Base-by-base conservation (phyloP, 2,888 invertebrate genomes). In the Leptopilina drosophilae region DNA sequence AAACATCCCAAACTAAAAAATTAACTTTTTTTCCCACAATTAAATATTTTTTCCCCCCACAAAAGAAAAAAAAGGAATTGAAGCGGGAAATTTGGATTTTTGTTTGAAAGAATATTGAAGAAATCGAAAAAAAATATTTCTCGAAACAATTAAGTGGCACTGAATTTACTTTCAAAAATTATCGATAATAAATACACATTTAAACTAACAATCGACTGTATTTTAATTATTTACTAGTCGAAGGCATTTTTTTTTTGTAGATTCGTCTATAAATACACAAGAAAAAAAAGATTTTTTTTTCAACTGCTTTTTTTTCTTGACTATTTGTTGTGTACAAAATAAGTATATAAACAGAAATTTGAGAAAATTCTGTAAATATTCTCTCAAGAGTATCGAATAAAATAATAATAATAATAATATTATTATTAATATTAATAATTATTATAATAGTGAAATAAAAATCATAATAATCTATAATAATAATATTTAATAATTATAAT, bases 111-210 rank as follows among this genome's bases (percentile, higher is more conserved):
- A 33, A 33, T 4, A 33, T 0, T 1, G 33, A 33, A 33, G 1
- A 33, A 33, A 33, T 3, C 3, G 33, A 3, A 33, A 33, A 33
- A 33, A 4, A 4, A 3, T 33, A 33, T 33, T 33, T 33, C 33
- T 33, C 3, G 33, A 33, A 73, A 73, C 56, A 53, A 73, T 56
- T 73, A 73, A 73, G 73, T 73, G 73, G 73, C 73, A 73, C 73
- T 73, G 53, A 53, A 73, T 73, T 73, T 73, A 73, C 73, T 73
- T 73, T 73, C 56, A 73, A 42, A 73, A 56, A 69, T 33, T 56
- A 73, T 73, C 56, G 56, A 73, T 73, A 73, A 73, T 73, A 73
- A 73, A 73, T 73, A 73, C 49, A 73, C 73, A 33, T 73, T 33
- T 33, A 73, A 73, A 56, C 56, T 73, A 73, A 73, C 56, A 56